Percentiles rank a stretch among this genome's conserved stretches.
These are phyloP conservation scores for Sipha maydis DNA, from an alignment of 2,888 invertebrate genomes.

Conservation along the genomic window DNA sequence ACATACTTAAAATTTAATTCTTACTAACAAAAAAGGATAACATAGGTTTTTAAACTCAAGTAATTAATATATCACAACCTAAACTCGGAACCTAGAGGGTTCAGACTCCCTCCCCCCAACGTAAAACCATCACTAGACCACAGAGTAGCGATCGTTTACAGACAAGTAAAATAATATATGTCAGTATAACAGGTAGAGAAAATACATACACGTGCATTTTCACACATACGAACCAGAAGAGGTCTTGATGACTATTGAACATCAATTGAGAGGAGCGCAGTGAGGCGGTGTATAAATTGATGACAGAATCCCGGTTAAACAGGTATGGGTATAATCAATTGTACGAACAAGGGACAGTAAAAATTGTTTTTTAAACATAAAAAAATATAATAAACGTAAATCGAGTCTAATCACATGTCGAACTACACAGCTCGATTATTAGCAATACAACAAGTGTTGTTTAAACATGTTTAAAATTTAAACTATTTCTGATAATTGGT, in stretches of 20 bases:
- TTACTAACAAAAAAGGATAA: too few species aligned
- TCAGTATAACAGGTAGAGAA: conserved; percentile 41
- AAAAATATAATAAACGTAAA: background rate
- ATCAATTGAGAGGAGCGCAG: background rate
- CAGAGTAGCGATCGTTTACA: too few species aligned
- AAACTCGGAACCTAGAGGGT: too few species aligned
- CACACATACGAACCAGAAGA: background rate
- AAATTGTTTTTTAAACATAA: background rate
- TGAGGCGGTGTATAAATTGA: background rate
- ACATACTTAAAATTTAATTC: too few species aligned
- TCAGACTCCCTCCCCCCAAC: too few species aligned
- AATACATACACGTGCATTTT: background rate
- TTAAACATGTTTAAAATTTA: background rate
- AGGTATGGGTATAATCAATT: background rate
- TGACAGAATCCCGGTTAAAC: background rate
- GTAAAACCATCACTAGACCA: too few species aligned
- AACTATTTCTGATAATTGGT: background rate
- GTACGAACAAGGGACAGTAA: background rate
- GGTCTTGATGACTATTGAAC: background rate
- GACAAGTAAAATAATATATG: too few species aligned
- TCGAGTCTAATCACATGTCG: background rate
- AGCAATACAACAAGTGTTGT: background rate
- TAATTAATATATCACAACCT: too few species aligned
- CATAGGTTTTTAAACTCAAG: too few species aligned
- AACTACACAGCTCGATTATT: background rate